phyloP scores from a whole-genome alignment of 2,888 invertebrate genomes.

The Ceramica pisi region DNA sequence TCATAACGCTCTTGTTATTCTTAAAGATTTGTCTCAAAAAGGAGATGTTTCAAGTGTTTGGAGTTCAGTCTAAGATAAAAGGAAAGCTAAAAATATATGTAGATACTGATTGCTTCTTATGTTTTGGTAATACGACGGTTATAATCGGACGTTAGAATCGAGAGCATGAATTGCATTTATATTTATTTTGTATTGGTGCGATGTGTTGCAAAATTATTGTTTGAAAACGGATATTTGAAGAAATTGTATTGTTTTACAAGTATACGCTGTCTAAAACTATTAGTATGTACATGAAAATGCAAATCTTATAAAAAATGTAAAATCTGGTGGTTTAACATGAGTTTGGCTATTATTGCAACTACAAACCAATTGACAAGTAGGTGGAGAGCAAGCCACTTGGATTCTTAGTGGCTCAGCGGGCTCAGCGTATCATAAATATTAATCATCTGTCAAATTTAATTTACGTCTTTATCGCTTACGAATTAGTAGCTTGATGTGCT shows the following conservation, averaged over 20 bases:
- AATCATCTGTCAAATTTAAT: no score
- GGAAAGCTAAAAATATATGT: conserved; percentile 57
- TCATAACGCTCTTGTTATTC: background rate
- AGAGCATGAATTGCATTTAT: conserved; percentile 84
- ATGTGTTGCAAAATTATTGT: conserved; percentile 65
- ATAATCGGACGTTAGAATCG: conserved; percentile 78
- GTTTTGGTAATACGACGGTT: conserved; percentile 54
- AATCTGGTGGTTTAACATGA: conserved; percentile 24
- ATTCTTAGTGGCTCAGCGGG: background rate
- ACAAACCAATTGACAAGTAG: background rate
- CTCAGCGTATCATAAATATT: no score
- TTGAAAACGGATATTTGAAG: conserved; percentile 42
- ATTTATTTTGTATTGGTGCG: conserved; percentile 75
- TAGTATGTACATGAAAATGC: conserved; percentile 51
- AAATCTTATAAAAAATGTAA: conserved; percentile 33
- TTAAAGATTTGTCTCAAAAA: conserved; percentile 2
- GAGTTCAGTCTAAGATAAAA: conserved; percentile 42
- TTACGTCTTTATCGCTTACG: no score
- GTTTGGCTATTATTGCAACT: background rate
- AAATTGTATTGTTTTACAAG: conserved; percentile 60
- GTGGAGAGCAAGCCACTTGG: background rate
- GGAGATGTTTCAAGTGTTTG: conserved; percentile 9
- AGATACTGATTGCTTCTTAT: conserved; percentile 60
- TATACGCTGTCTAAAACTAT: conserved; percentile 59
- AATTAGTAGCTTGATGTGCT: no score